phyloP scores from a whole-genome alignment of 2,113 vertebrate genomes.

The Eudyptes chrysolophus region DNA sequence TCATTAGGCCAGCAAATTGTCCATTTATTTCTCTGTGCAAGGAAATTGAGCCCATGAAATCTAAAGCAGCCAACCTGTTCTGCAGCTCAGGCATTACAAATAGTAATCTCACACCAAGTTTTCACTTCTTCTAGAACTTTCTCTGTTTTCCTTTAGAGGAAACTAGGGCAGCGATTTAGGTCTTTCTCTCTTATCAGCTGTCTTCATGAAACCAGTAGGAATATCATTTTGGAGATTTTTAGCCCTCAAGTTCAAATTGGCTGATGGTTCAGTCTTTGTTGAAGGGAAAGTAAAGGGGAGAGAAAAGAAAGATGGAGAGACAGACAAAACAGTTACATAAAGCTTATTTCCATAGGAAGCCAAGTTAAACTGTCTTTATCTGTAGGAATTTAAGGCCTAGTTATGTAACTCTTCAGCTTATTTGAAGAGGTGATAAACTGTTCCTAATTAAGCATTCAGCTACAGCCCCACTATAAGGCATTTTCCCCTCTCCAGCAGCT shows the following conservation, averaged over 20 bases:
- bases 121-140: neutral
- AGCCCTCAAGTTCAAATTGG: neutral
- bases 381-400: conserved; percentile 18
- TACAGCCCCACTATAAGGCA: neutral
- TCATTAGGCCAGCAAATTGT: neutral
- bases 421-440: conserved; percentile 43
- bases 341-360: conserved; percentile 49
- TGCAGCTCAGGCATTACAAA: neutral
- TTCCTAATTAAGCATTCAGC: conserved; percentile 38
- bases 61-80: neutral
- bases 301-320: conserved; percentile 21
- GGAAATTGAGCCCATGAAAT: neutral
- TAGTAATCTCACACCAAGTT: neutral
- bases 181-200: conserved; percentile 15
- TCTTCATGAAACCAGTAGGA: conserved; percentile 15
- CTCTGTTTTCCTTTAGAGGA: neutral
- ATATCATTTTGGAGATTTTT: conserved; percentile 6
- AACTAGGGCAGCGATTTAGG: conserved; percentile 27
- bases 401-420: conserved; percentile 45
- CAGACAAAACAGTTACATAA: conserved; percentile 49
- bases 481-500: neutral
- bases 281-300: neutral
- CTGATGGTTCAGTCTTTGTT: conserved; percentile 3
- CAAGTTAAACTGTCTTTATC: conserved; percentile 50
- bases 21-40: neutral